Percentiles rank a stretch among this genome's conserved stretches.
phyloP scores from a whole-genome alignment of 2,113 vertebrate genomes.

The Dryoscopus gambensis region DNA sequence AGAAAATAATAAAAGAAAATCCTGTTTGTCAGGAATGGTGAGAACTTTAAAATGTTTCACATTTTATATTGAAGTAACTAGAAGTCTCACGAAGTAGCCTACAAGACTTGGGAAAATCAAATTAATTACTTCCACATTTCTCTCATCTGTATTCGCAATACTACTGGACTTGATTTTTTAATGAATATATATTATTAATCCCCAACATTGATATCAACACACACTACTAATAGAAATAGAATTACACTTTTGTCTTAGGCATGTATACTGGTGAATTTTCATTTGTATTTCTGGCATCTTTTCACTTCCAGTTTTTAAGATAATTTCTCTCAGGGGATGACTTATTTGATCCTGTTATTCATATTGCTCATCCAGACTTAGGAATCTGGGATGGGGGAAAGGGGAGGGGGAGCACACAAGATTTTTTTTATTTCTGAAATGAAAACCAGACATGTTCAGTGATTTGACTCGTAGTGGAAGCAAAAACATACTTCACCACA shows the following conservation, averaged over 20 bases:
- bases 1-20: not conserved
- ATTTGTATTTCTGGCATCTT: not conserved
- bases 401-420: accelerated
- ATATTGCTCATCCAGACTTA: not conserved
- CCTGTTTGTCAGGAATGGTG: not conserved
- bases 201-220: not conserved
- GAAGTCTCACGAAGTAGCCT: not conserved
- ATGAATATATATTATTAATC: not conserved
- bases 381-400: not conserved
- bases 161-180: not conserved
- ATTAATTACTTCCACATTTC: not conserved
- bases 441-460: not conserved
- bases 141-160: not conserved
- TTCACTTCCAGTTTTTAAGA: not conserved
- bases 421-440: not conserved
- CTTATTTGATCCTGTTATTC: not conserved
- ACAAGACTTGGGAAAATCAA: not conserved
- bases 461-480: not conserved
- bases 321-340: not conserved
- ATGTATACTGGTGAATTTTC: not conserved
- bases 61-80: not conserved
- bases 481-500: not conserved
- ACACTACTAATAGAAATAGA: not conserved
- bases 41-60: not conserved
- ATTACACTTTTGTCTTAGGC: not conserved